These are phyloP conservation scores for Dysidea cf. avara DNA, from an alignment of 37 sponge, comb jelly and placozoan genomes.

Conservation along the genomic window DNA sequence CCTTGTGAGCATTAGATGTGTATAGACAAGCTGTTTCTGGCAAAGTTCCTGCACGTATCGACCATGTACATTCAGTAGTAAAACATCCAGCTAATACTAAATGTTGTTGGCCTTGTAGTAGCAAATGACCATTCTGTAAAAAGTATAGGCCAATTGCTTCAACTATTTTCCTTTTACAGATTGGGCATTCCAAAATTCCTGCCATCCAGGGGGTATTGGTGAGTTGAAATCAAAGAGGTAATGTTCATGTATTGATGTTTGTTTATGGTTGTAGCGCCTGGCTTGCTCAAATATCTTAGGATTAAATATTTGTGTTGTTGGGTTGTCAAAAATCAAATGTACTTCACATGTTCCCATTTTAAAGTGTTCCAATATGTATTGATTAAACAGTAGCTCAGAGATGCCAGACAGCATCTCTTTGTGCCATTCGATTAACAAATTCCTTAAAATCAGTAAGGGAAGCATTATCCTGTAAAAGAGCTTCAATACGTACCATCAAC, in stretches of 20 bases:
- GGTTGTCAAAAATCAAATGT: slow-evolving; percentile 10
- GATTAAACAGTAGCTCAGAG: slow-evolving; percentile 5
- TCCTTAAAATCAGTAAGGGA: too few relatives aligned
- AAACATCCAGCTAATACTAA: not conserved
- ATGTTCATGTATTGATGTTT: not conserved
- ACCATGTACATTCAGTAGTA: too few relatives aligned
- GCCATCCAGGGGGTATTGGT: not conserved
- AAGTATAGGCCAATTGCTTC: slow-evolving; percentile 2
- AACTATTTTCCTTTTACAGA: not conserved
- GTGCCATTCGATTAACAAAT: too few relatives aligned
- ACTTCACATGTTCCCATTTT: not conserved
- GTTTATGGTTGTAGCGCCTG: not conserved
- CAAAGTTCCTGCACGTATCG: too few relatives aligned
- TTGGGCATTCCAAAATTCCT: not conserved
- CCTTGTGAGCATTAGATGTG: too few relatives aligned
- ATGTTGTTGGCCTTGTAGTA: not conserved
- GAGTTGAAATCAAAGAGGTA: not conserved
- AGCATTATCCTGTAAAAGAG: not conserved
- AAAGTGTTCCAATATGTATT: slow-evolving; percentile 1
- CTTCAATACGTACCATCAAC: not conserved
- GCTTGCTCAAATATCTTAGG: slow-evolving; percentile 1
- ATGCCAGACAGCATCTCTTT: too few relatives aligned
- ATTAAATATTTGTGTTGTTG: slow-evolving; percentile 1
- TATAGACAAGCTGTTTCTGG: too few relatives aligned
- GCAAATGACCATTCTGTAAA: too few relatives aligned